Evolutionary conservation across 2,888 invertebrate genomes (phyloP).

Genomic region (Morpho deidamia): DNA sequence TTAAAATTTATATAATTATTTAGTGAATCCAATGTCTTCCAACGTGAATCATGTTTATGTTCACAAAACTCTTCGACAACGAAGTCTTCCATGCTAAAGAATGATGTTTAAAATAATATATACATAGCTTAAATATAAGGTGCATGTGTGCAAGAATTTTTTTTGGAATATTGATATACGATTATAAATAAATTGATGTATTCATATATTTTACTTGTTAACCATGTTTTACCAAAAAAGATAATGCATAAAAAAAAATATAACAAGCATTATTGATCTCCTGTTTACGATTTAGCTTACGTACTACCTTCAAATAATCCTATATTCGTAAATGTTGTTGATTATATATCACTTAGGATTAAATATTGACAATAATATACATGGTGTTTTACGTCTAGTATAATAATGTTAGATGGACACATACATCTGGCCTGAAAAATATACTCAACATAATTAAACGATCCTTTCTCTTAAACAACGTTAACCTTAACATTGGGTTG

Average conservation of each 20-base stretch:
- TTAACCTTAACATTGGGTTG: too few relatives aligned
- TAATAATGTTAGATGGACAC: not conserved
- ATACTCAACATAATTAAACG: not conserved
- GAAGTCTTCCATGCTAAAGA: conserved; percentile 63
- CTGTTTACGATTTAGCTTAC: too few relatives aligned
- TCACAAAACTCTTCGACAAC: conserved; percentile 54
- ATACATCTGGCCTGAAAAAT: not conserved
- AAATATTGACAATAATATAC: conserved; percentile 23
- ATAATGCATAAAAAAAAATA: too few relatives aligned
- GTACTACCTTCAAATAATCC: not conserved
- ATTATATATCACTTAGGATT: conserved; percentile 31
- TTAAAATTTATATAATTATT: conserved; percentile 25
- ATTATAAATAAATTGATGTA: too few relatives aligned
- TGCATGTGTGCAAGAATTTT: not conserved
- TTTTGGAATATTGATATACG: too few relatives aligned
- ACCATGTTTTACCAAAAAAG: too few relatives aligned
- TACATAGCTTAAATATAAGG: conserved; percentile 7
- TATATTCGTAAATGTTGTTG: conserved; percentile 36
- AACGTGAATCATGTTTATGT: conserved; percentile 31
- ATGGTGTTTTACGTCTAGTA: not conserved
- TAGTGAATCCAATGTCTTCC: conserved; percentile 54
- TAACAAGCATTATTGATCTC: too few relatives aligned
- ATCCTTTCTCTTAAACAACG: too few relatives aligned
- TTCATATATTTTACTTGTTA: not conserved
- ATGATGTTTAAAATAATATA: conserved; percentile 26